phyloP scores from a whole-genome alignment of 2,113 vertebrate genomes.

The Cryptoleucopteryx plumbea region DNA sequence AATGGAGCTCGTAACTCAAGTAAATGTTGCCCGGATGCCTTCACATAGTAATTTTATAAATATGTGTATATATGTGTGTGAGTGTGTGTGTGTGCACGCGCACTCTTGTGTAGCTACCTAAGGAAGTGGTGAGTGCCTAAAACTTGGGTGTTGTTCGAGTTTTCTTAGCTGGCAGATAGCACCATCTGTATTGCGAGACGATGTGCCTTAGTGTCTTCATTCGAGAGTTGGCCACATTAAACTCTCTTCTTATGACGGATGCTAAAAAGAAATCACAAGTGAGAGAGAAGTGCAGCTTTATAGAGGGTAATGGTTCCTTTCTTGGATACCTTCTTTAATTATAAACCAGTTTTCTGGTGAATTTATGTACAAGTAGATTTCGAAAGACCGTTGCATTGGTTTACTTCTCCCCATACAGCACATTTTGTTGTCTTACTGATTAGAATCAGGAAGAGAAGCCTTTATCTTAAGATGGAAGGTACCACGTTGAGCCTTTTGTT shows the following conservation, averaged over 20 bases:
- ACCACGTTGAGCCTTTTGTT: fast-evolving
- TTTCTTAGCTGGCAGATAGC: neutral
- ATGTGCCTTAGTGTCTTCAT: neutral
- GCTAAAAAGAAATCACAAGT: neutral
- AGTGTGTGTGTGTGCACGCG: neutral
- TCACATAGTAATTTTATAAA: neutral
- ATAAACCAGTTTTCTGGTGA: neutral
- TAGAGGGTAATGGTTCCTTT: neutral
- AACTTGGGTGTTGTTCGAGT: neutral
- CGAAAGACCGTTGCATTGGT: neutral
- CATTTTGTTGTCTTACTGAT: neutral
- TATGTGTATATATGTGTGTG: neutral
- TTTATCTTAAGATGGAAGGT: neutral
- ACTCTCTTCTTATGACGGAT: neutral
- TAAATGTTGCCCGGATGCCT: conserved; percentile 43
- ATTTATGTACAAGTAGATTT: neutral
- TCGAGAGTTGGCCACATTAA: neutral
- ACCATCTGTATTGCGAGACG: neutral
- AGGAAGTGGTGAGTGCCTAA: neutral
- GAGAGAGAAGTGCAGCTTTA: neutral
- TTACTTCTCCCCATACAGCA: fast-evolving
- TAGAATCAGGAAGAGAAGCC: neutral
- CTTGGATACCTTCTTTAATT: neutral
- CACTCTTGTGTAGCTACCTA: neutral
- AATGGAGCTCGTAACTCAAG: conserved; percentile 5